Conservation (phyloP, 2,888 invertebrate species). For the Synergus laeviventris region DNA sequence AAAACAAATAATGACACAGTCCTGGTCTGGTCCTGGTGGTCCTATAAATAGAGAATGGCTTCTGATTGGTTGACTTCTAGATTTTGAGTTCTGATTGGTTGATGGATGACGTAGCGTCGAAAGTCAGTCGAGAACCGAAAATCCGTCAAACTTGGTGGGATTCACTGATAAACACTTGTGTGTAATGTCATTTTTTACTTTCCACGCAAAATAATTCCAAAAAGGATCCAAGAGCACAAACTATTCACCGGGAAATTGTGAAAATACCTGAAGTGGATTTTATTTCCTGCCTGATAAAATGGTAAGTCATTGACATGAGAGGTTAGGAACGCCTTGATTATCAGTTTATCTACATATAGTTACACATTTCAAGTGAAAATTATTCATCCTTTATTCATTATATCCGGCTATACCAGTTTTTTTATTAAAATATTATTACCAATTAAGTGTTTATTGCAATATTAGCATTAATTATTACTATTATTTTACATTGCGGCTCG, state of each 20-base stretch:
- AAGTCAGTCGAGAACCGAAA: background rate
- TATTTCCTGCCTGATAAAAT: constrained; percentile 1
- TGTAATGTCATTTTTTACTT: constrained; percentile 33
- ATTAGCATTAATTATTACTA: background rate
- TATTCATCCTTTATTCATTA: background rate
- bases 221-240: background rate
- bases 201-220: background rate
- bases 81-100: constrained; percentile 8
- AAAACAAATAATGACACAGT: too few species aligned
- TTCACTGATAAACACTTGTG: constrained; percentile 7
- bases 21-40: background rate
- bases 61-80: background rate
- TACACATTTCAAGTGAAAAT: background rate
- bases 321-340: constrained; percentile 34
- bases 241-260: background rate
- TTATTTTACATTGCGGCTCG: background rate
- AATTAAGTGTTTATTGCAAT: background rate
- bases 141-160: constrained; percentile 13
- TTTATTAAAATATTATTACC: background rate
- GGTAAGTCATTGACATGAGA: constrained; percentile 27
- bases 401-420: background rate
- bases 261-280: background rate
- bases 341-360: background rate
- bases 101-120: background rate
- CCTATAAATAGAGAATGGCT: background rate